Conservation (phyloP, 2,113 vertebrate genomes). For the Danionella cerebrum region DNA sequence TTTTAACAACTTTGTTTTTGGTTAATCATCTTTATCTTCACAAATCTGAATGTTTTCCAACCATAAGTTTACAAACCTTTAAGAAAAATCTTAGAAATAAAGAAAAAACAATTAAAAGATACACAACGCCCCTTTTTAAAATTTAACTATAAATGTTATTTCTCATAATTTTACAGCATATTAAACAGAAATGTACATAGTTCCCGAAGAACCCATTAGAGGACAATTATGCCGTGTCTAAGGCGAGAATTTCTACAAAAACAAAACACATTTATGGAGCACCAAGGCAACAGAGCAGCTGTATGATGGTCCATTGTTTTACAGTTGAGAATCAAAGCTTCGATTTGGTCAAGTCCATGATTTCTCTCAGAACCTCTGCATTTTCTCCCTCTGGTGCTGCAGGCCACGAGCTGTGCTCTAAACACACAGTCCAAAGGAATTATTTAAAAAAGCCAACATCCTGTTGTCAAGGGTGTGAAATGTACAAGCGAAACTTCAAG, state of each 20-base stretch:
- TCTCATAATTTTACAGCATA: not conserved
- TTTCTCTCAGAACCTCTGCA: slow-evolving; percentile 56
- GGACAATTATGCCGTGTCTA: not conserved
- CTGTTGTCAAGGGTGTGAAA: too few species aligned
- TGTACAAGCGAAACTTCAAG: not conserved
- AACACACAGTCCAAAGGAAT: not conserved
- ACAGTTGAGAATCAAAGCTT: not conserved
- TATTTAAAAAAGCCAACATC: not conserved
- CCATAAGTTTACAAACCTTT: too few species aligned
- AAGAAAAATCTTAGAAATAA: too few species aligned
- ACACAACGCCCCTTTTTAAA: not conserved
- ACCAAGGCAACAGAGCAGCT: too few species aligned
- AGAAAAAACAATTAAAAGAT: too few species aligned
- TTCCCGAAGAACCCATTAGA: not conserved
- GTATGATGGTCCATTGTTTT: not conserved
- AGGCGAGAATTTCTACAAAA: not conserved
- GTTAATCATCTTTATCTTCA: too few species aligned
- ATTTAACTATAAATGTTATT: not conserved
- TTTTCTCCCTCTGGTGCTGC: slow-evolving; percentile 73
- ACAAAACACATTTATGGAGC: not conserved
- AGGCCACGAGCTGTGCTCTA: slow-evolving; percentile 78
- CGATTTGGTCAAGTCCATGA: slow-evolving; percentile 55
- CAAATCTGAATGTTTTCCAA: too few species aligned
- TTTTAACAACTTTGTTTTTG: too few species aligned
- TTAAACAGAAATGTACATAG: not conserved